Conservation (phyloP, 2,797 vertebrate species). For the Varecia variegata region DNA sequence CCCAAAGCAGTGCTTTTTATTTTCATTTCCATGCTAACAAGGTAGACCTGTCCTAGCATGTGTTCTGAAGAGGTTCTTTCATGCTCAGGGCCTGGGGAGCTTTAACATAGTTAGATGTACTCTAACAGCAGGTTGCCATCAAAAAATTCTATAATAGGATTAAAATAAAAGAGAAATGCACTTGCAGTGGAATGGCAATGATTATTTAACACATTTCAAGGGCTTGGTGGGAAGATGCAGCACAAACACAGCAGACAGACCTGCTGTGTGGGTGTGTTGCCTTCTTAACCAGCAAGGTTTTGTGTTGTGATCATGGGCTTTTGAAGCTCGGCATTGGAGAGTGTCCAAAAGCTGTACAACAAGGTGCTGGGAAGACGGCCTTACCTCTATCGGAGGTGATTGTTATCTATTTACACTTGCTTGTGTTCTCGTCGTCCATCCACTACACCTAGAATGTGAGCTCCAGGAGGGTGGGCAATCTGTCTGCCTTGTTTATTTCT, state of each 20-base stretch:
- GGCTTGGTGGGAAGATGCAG: constrained; percentile 52
- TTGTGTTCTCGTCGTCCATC: neutral
- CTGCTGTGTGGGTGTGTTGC: constrained; percentile 39
- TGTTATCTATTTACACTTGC: neutral
- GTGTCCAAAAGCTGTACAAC: neutral
- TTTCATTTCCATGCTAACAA: constrained; percentile 80
- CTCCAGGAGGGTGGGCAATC: neutral
- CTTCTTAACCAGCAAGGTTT: constrained; percentile 32
- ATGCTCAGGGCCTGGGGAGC: constrained; percentile 79
- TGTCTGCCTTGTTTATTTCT: neutral
- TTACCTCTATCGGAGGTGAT: neutral
- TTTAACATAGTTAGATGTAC: constrained; percentile 82
- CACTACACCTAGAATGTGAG: neutral
- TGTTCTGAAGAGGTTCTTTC: constrained; percentile 81
- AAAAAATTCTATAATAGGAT: constrained; percentile 78
- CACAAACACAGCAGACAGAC: constrained; percentile 42
- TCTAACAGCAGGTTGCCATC: constrained; percentile 76
- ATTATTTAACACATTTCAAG: constrained; percentile 67
- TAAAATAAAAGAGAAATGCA: constrained; percentile 78
- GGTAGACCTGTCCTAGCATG: constrained; percentile 76
- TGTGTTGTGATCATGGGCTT: neutral
- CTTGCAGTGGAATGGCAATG: constrained; percentile 66
- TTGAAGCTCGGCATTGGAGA: neutral
- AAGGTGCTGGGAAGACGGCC: neutral
- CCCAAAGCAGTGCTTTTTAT: constrained; percentile 48